Conservation (phyloP, 2,113 vertebrate species). For the Hippocampus mohnikei region DNA sequence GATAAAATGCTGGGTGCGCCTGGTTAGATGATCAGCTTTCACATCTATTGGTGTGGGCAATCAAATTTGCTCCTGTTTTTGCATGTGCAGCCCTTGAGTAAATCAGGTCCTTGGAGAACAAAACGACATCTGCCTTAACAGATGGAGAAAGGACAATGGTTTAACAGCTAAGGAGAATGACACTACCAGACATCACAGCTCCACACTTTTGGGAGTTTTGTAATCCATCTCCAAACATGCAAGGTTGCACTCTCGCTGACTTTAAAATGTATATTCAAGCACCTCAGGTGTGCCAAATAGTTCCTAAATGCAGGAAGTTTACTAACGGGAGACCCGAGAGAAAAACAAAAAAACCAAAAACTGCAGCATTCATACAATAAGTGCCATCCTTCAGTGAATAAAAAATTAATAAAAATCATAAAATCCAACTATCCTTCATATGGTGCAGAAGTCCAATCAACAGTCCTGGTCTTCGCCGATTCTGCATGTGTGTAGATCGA, state of each 20-base stretch:
- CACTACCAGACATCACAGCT: slow-evolving; percentile 30
- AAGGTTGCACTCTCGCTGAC: slow-evolving; percentile 5
- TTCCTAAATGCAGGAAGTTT: slow-evolving; percentile 28
- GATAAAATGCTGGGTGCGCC: neutral
- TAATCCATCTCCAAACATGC: slow-evolving; percentile 22
- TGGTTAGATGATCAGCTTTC: neutral
- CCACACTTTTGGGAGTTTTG: slow-evolving; percentile 35
- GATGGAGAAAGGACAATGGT: slow-evolving; percentile 35
- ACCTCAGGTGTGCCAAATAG: slow-evolving; percentile 20
- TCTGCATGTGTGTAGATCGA: slow-evolving; percentile 42
- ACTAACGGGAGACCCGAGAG: neutral
- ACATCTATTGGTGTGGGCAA: neutral
- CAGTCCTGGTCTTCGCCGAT: slow-evolving; percentile 27
- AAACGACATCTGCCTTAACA: slow-evolving; percentile 33
- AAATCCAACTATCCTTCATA: slow-evolving; percentile 43
- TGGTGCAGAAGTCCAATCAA: slow-evolving; percentile 8
- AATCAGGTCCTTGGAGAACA: slow-evolving; percentile 18
- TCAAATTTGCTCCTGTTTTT: neutral
- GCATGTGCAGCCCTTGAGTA: neutral
- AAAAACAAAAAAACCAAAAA: neutral
- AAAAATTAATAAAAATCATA: slow-evolving; percentile 18
- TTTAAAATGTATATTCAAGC: slow-evolving; percentile 10
- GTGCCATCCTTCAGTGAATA: neutral
- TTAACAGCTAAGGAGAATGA: slow-evolving; percentile 37
- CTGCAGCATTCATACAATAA: slow-evolving; percentile 13